Evolutionary conservation across 2,888 invertebrate genomes (phyloP).

Genomic region (Mesorhabditis belari): DNA sequence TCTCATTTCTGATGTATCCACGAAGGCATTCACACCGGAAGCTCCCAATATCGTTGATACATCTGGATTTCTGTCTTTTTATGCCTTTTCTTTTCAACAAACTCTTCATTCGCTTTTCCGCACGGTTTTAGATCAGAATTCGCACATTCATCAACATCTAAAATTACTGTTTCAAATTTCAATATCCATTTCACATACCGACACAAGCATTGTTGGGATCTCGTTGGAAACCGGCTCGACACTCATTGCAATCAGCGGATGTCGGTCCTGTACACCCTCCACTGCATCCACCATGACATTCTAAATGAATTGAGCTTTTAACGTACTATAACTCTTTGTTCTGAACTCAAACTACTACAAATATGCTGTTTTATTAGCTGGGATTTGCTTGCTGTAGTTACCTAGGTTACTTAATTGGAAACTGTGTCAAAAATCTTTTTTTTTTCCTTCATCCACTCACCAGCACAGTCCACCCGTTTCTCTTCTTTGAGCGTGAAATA

Average conservation of each 20-base stretch:
- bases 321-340: too few relatives aligned
- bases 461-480: conserved; percentile 3
- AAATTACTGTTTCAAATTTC: conserved; percentile 4
- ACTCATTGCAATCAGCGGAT: conserved; percentile 40
- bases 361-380: too few relatives aligned
- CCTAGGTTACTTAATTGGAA: too few relatives aligned
- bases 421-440: neutral
- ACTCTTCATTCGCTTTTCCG: conserved; percentile 25
- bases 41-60: conserved; percentile 44
- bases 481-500: conserved; percentile 18
- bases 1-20: conserved; percentile 39
- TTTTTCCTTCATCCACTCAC: neutral
- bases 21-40: conserved; percentile 42
- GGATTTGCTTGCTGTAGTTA: too few relatives aligned
- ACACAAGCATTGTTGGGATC: conserved; percentile 38
- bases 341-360: too few relatives aligned
- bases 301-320: too few relatives aligned
- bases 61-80: conserved; percentile 7
- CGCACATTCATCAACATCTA: conserved; percentile 43
- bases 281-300: conserved; percentile 48
- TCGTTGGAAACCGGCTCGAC: conserved; percentile 40
- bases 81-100: neutral
- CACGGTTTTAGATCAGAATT: conserved; percentile 19
- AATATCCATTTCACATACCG: conserved; percentile 19
- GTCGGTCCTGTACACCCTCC: conserved; percentile 38